Conservation (phyloP, 2,888 invertebrate genomes). For the Parnassius orleans region DNA sequence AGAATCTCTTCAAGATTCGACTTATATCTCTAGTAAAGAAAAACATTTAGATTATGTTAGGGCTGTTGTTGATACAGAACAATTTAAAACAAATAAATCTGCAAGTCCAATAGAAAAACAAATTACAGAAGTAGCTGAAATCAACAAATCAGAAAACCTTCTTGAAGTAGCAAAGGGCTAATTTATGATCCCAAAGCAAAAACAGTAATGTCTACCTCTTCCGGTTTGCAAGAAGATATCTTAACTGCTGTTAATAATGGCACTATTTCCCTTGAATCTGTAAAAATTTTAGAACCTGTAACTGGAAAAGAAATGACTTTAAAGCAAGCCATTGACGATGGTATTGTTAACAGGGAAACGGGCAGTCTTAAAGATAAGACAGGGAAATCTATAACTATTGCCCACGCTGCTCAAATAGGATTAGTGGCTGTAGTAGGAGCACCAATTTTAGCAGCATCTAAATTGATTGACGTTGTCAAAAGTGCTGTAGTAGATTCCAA, state of each 20-base stretch:
- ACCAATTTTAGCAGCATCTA: constrained; percentile 86
- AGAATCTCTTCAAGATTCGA: not conserved
- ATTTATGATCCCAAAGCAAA: constrained; percentile 88
- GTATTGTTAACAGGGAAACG: constrained; percentile 86
- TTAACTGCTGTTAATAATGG: constrained; percentile 88
- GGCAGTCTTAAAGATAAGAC: constrained; percentile 84
- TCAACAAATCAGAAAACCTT: constrained; percentile 55
- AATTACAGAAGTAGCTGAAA: constrained; percentile 15
- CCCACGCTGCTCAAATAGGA: constrained; percentile 89
- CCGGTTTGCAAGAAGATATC: constrained; percentile 83
- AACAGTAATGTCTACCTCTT: constrained; percentile 83
- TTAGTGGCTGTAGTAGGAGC: constrained; percentile 87
- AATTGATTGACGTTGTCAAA: constrained; percentile 83
- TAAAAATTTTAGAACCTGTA: constrained; percentile 85
- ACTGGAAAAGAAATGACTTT: constrained; percentile 85
- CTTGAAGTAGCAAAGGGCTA: constrained; percentile 85
- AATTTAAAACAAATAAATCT: not conserved
- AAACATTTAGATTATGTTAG: too few relatives aligned
- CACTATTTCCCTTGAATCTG: constrained; percentile 83
- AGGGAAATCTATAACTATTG: constrained; percentile 84
- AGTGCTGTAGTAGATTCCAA: constrained; percentile 39
- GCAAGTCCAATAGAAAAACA: constrained; percentile 19
- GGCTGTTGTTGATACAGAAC: too few relatives aligned
- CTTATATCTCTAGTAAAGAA: too few relatives aligned
- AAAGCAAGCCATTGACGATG: constrained; percentile 88